Percentiles rank a stretch among this genome's conserved stretches.
phyloP scores from a whole-genome alignment of 2,113 vertebrate genomes.

The Anoura caudifer region DNA sequence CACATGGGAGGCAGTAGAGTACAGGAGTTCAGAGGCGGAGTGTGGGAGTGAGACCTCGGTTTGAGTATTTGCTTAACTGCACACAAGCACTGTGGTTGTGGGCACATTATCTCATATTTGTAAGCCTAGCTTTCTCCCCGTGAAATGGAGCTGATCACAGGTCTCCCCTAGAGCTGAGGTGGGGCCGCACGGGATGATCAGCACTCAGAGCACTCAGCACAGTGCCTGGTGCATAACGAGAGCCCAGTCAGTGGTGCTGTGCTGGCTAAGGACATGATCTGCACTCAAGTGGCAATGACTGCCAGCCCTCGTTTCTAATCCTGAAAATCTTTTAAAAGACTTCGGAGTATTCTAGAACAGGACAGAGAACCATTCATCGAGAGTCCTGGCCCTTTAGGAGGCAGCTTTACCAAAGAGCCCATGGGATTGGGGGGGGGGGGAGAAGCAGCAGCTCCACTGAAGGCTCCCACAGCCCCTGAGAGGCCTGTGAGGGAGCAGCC shows the following conservation, averaged over 20 bases:
- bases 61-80: neutral
- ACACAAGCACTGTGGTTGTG: neutral
- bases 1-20: neutral
- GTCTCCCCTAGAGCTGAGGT: neutral
- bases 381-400: neutral
- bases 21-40: neutral
- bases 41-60: neutral
- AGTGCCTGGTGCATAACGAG: neutral
- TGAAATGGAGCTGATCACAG: neutral
- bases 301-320: neutral
- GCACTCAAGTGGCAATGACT: neutral
- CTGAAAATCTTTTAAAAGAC: neutral
- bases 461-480: neutral
- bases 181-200: neutral
- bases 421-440: neutral
- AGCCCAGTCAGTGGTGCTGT: accelerated
- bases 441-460: neutral
- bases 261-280: neutral
- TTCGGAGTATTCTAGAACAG: neutral
- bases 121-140: neutral
- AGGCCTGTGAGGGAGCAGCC: neutral
- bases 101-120: neutral
- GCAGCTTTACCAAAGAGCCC: neutral
- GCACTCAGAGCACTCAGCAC: no score
- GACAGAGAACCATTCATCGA: neutral